phyloP scores from a whole-genome alignment of 2,888 invertebrate species.

The Flexamia atlantica region DNA sequence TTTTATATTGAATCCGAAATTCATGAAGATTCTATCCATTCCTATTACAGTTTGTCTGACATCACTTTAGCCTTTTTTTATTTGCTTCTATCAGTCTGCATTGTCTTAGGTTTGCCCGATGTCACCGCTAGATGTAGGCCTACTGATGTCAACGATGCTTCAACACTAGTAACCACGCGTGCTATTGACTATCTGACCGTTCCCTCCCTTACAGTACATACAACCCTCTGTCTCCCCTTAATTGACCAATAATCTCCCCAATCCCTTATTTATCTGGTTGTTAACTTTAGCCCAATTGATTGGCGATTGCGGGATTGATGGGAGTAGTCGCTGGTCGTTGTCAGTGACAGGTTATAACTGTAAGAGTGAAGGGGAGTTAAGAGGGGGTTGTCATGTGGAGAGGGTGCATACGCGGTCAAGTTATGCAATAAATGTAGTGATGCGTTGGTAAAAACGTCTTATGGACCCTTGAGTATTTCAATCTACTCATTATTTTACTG shows the following conservation, averaged over 20 bases:
- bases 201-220: background rate
- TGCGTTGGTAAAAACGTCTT: background rate
- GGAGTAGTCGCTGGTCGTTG: background rate
- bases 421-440: background rate
- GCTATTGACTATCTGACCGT: background rate
- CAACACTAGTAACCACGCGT: slow-evolving; percentile 10
- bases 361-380: too few relatives aligned
- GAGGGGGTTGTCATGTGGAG: background rate
- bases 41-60: too few relatives aligned
- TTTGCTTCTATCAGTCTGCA: too few relatives aligned
- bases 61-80: too few relatives aligned
- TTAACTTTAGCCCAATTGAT: slow-evolving; percentile 49
- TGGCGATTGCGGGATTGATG: background rate
- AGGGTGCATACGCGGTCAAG: background rate
- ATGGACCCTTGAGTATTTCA: too few relatives aligned
- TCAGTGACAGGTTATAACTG: background rate
- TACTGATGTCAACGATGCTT: too few relatives aligned
- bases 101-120: too few relatives aligned
- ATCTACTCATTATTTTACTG: too few relatives aligned
- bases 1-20: too few relatives aligned
- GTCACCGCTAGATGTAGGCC: too few relatives aligned
- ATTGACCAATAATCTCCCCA: slow-evolving; percentile 54
- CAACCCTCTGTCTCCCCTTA: slow-evolving; percentile 29
- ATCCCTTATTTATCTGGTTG: slow-evolving; percentile 53
- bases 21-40: too few relatives aligned